Evolutionary conservation across 1,140 invertebrate species (phyloP), one percentile per base, ranked within the genome.

Genomic region (Anastrepha ludens): DNA sequence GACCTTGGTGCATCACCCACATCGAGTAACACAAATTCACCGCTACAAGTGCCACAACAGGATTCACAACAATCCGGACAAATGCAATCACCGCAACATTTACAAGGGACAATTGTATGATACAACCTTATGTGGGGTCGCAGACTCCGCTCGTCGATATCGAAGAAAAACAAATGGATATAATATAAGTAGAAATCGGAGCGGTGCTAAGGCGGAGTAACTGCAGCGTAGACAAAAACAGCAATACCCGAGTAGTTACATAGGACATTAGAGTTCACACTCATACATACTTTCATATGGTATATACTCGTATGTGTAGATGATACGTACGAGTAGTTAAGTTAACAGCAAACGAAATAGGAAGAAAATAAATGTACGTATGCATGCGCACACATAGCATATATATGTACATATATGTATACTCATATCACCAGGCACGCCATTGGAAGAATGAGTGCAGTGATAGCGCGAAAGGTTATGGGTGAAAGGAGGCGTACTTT

Each of bases 21-120:
- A 90, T 87, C 74, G 74, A 81, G 74, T 55, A 81, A 81, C 47
- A 91, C 89, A 41, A 87, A 62, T 86, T 91, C 89, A 2, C 90
- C 91, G 5, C 88, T 92, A 87, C 91, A 92, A 88, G 88, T 92
- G 2, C 91, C 91, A 90, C 58, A 90, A 20, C 88, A 90, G 58
- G 90, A 90, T 41, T 90, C 90, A 8, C 88, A 89, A 62, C 78
- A 87, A 47, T 88, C 89, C n/a, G 74, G 74, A 55, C 89, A 90
- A 39, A 55, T 88, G 81, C 92, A 93, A 88, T 90, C 92, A 47
- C 91, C 93, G 20, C 88, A 89, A 87, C 88, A 97, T 90, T 94
- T 97, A 87, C 97, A 97, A 93, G 97, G 97, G 89, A 97, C 97
- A 91, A 97, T 98, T 92, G 97, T 98, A 97, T 98, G 96, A 98